These are phyloP conservation scores for Penaeus japonicus DNA, from an alignment of 1,140 invertebrate species.

Conservation along the genomic window DNA sequence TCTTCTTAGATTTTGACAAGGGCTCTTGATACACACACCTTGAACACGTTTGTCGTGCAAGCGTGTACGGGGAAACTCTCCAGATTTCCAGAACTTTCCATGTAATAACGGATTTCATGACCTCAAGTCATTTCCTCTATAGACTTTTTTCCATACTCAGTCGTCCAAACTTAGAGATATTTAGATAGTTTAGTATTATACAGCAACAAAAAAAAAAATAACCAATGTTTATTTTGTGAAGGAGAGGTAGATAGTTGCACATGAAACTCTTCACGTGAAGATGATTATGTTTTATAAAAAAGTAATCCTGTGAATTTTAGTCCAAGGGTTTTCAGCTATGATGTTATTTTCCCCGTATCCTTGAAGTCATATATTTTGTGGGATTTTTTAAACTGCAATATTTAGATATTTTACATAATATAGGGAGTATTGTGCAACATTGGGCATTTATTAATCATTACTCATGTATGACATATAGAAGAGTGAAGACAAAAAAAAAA, in stretches of 20 bases:
- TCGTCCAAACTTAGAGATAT: conserved; percentile 39
- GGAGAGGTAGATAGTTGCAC: conserved; percentile 38
- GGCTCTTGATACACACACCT: not conserved
- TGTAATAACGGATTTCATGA: conserved; percentile 30
- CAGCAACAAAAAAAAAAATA: not conserved
- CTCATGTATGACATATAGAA: conserved; percentile 27
- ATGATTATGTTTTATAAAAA: conserved; percentile 30
- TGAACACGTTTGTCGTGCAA: not conserved
- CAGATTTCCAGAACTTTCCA: conserved; percentile 25
- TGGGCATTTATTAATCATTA: conserved; percentile 21
- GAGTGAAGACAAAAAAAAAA: not conserved
- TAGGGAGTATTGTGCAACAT: conserved; percentile 24
- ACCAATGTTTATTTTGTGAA: conserved; percentile 36
- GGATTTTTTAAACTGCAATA: conserved; percentile 40
- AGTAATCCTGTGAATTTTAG: conserved; percentile 28
- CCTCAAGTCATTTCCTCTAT: conserved; percentile 36
- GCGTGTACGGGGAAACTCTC: not conserved
- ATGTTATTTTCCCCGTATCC: conserved; percentile 26
- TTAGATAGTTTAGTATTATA: conserved; percentile 42
- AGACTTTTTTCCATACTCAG: conserved; percentile 48
- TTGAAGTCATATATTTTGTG: conserved; percentile 50
- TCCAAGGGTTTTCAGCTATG: conserved; percentile 29
- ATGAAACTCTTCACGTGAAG: conserved; percentile 19
- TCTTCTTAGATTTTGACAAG: no score
- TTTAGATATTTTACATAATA: conserved; percentile 32